Conservation (phyloP, 2,888 invertebrate species). For the Brenthis ino region DNA sequence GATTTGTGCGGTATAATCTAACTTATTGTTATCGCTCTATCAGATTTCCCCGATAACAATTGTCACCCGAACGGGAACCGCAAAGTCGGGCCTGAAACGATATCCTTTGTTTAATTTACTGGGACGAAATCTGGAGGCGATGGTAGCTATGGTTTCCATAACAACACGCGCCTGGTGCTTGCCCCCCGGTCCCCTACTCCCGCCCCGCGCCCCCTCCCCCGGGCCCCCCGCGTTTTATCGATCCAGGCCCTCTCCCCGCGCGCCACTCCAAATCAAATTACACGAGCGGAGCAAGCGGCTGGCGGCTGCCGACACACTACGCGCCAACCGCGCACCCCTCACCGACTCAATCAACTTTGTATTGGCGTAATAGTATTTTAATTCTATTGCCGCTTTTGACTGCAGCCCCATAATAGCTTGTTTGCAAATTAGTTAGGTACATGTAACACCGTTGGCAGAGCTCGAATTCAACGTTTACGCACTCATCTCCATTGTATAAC, state of each 20-base stretch:
- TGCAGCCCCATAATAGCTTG: constrained; percentile 65
- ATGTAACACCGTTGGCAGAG: constrained; percentile 52
- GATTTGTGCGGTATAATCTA: constrained; percentile 33
- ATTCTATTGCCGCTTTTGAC: constrained; percentile 77
- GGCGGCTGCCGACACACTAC: constrained; percentile 44
- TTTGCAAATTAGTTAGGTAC: constrained; percentile 65
- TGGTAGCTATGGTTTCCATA: constrained; percentile 79
- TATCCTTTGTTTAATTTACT: constrained; percentile 79
- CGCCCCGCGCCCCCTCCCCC: constrained; percentile 39
- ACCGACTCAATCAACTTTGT: constrained; percentile 74
- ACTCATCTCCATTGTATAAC: constrained; percentile 32
- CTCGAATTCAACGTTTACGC: constrained; percentile 30
- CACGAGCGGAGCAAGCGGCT: constrained; percentile 59
- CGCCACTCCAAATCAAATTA: constrained; percentile 81
- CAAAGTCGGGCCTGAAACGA: constrained; percentile 56
- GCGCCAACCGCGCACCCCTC: constrained; percentile 42
- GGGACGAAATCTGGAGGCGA: constrained; percentile 78
- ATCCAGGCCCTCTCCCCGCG: constrained; percentile 57
- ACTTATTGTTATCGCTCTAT: constrained; percentile 39
- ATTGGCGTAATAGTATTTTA: constrained; percentile 79
- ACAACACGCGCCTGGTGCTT: constrained; percentile 74
- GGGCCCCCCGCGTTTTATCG: constrained; percentile 53
- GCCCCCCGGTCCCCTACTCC: constrained; percentile 44
- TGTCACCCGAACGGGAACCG: constrained; percentile 39
- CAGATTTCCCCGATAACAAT: constrained; percentile 38